These are phyloP conservation scores for Aulostomus chinensis DNA, from an alignment of 2,797 vertebrate genomes.

Conservation along the genomic window DNA sequence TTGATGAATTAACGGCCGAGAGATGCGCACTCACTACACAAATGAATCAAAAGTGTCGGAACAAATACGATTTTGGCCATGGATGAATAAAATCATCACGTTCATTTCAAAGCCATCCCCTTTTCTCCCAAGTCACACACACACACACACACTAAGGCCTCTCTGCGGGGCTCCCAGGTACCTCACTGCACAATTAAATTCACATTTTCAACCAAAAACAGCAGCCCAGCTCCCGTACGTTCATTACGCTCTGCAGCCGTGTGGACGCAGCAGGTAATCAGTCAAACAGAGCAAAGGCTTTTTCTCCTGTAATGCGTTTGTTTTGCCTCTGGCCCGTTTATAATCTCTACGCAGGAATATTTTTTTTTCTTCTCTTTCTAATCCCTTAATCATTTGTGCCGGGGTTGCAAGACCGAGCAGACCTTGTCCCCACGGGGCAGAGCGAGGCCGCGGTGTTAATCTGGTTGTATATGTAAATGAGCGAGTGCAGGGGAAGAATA, in stretches of 20 bases:
- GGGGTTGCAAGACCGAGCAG: constrained; percentile 22
- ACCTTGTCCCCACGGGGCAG: constrained; percentile 16
- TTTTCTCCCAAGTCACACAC: too few species aligned
- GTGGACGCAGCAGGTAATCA: constrained; percentile 29
- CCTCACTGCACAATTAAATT: background rate
- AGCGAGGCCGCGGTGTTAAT: constrained; percentile 1
- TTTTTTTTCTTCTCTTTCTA: constrained; percentile 41
- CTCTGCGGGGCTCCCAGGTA: too few species aligned
- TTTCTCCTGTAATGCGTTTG: constrained; percentile 42
- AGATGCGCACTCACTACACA: too few species aligned
- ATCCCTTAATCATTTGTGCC: constrained; percentile 55
- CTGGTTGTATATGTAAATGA: background rate
- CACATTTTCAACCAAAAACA: background rate
- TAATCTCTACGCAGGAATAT: constrained; percentile 34
- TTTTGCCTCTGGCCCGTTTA: constrained; percentile 54
- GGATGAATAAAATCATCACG: too few species aligned
- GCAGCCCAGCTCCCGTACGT: too few species aligned
- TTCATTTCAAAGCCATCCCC: too few species aligned
- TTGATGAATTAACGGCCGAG: too few species aligned
- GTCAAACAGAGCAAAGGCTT: constrained; percentile 52
- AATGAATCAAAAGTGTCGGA: too few species aligned
- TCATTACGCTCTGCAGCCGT: background rate
- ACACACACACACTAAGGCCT: too few species aligned
- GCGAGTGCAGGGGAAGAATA: background rate
- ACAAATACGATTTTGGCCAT: too few species aligned